Evolutionary conservation across 2,113 vertebrate species (phyloP).

Genomic region (Zosterops hypoxanthus): DNA sequence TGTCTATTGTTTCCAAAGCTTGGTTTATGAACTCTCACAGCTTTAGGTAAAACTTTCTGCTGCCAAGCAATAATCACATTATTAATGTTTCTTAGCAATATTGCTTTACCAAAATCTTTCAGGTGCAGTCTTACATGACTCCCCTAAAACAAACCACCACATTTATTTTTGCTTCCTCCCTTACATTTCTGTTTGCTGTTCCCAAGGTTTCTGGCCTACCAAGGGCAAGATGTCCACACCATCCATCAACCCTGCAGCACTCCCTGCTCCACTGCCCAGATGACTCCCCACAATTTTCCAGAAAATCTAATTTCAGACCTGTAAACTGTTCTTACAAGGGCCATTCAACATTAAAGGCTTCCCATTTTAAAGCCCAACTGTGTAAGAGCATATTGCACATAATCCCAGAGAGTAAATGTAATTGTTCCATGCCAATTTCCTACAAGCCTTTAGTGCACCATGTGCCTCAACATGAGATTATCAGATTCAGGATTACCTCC

Average conservation of each 20-base stretch:
- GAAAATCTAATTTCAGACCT: conserved; percentile 7
- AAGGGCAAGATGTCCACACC: background rate
- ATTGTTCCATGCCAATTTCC: background rate
- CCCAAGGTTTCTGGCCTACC: background rate
- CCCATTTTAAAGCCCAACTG: background rate
- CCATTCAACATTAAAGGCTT: background rate
- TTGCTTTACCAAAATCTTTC: background rate
- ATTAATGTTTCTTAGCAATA: background rate
- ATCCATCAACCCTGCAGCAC: background rate
- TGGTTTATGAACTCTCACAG: background rate
- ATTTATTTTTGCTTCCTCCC: background rate
- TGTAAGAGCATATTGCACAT: background rate
- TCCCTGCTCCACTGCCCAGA: background rate
- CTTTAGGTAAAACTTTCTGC: background rate
- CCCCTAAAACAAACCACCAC: background rate
- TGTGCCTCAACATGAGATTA: background rate
- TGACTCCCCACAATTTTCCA: background rate
- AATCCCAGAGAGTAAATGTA: background rate
- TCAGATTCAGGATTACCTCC: background rate
- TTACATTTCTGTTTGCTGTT: background rate
- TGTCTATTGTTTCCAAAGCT: background rate
- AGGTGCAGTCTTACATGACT: background rate
- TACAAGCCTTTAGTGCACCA: background rate
- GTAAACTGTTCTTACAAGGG: background rate
- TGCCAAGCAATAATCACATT: background rate